These are phyloP conservation scores for Chymomyza caudatula DNA, from an alignment of 2,888 invertebrate genomes.

Conservation along the genomic window DNA sequence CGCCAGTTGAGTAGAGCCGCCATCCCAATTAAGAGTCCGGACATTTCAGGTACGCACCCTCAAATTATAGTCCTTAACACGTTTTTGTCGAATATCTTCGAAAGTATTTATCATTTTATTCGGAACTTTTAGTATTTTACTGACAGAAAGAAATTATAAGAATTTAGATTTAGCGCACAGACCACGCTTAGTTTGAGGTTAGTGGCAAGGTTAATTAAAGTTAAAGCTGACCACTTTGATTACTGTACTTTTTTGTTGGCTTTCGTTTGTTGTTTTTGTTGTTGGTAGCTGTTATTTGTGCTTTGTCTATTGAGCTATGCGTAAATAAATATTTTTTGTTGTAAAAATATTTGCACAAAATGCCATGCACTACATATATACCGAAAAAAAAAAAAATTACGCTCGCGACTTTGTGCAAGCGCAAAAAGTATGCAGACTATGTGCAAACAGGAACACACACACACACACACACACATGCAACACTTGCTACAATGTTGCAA, in stretches of 20 bases:
- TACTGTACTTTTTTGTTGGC: neutral
- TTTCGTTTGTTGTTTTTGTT: neutral
- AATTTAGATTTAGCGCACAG: too few species aligned
- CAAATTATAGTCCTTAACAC: too few species aligned
- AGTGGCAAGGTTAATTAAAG: slow-evolving; percentile 28
- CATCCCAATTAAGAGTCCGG: too few species aligned
- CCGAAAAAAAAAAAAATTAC: slow-evolving; percentile 44
- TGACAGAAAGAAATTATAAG: too few species aligned
- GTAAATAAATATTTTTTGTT: slow-evolving; percentile 39
- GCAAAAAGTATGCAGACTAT: slow-evolving; percentile 68
- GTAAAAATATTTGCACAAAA: slow-evolving; percentile 34
- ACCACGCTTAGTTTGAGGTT: neutral
- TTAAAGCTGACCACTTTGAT: neutral
- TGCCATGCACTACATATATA: slow-evolving; percentile 13
- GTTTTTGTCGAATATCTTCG: too few species aligned
- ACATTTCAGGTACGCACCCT: too few species aligned
- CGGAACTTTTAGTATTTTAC: too few species aligned
- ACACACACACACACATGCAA: slow-evolving; percentile 16
- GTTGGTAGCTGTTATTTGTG: slow-evolving; percentile 13
- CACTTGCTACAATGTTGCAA: slow-evolving; percentile 34
- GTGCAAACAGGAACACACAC: slow-evolving; percentile 57
- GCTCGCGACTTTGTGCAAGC: slow-evolving; percentile 62
- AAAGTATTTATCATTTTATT: too few species aligned
- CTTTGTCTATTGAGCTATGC: slow-evolving; percentile 20
- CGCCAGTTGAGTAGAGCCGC: too few species aligned